A percentile compares a stretch with the other conserved stretches of the same genome.
These are phyloP conservation scores for Salvator merianae DNA, from an alignment of 2,113 vertebrate genomes.

Conservation along the genomic window DNA sequence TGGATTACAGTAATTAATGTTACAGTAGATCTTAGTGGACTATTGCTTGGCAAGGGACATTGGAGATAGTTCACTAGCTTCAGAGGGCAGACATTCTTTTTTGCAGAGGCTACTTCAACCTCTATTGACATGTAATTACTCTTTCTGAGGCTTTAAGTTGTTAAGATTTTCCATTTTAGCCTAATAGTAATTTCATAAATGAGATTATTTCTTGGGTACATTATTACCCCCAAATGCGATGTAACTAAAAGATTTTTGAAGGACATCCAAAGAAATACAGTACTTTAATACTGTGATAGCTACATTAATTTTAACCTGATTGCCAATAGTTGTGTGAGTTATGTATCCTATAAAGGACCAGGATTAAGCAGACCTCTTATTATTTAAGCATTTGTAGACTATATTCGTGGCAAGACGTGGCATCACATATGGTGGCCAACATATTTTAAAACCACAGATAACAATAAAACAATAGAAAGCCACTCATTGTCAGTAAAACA, in stretches of 20 bases:
- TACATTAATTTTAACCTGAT: not conserved
- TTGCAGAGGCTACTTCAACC: too few relatives aligned
- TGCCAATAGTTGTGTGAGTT: not conserved
- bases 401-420: not conserved
- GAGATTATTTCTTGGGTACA: too few relatives aligned
- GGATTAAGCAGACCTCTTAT: not conserved
- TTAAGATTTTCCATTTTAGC: too few relatives aligned
- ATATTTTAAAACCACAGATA: not conserved
- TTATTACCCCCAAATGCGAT: not conserved
- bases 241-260: not conserved
- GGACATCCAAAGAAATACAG: not conserved
- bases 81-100: too few relatives aligned
- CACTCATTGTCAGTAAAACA: not conserved
- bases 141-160: too few relatives aligned
- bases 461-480: not conserved
- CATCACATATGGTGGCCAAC: not conserved
- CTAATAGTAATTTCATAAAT: too few relatives aligned
- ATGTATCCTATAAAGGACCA: not conserved
- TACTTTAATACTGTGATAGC: not conserved
- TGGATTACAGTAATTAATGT: too few relatives aligned
- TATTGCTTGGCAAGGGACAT: too few relatives aligned
- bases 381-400: slow-evolving; percentile 2
- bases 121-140: too few relatives aligned
- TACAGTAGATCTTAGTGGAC: too few relatives aligned
- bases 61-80: too few relatives aligned